Evolutionary conservation across 2,888 invertebrate genomes (phyloP).

Genomic region (Mimumesa dahlbomi): DNA sequence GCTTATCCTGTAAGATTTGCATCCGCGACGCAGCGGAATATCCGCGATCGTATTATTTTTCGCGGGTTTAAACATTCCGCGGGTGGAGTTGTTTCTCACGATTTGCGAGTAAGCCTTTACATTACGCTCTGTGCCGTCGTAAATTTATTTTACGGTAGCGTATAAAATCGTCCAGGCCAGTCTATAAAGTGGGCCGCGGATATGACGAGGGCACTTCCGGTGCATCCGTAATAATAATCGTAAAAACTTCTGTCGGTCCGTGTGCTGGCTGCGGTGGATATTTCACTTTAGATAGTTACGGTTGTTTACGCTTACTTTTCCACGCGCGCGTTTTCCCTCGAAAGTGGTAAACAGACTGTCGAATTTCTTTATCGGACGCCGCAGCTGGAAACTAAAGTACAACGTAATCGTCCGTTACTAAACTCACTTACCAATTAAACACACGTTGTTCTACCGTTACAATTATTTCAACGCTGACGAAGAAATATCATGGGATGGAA

Average conservation of each 20-base stretch:
- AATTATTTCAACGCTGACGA: no score
- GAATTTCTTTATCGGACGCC: no score
- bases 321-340: conserved; percentile 1
- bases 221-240: not conserved
- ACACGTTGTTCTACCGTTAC: no score
- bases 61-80: not conserved
- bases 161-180: not conserved
- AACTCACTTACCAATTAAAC: not conserved
- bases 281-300: no score
- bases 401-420: not conserved
- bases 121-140: not conserved
- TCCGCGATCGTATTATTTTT: not conserved
- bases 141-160: conserved; percentile 10
- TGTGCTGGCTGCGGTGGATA: no score
- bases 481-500: no score
- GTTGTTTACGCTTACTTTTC: not conserved
- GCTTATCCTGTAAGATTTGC: no score
- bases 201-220: conserved; percentile 1
- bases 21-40: not conserved
- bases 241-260: not conserved
- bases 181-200: not conserved
- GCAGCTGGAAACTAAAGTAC: no score
- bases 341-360: not conserved
- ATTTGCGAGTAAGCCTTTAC: not conserved
- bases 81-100: not conserved